A percentile compares a stretch with the other conserved stretches of the same genome.
Evolutionary conservation across 53 echinoderm and acorn worm genomes (phyloP).

Genomic region (Antedon mediterranea): DNA sequence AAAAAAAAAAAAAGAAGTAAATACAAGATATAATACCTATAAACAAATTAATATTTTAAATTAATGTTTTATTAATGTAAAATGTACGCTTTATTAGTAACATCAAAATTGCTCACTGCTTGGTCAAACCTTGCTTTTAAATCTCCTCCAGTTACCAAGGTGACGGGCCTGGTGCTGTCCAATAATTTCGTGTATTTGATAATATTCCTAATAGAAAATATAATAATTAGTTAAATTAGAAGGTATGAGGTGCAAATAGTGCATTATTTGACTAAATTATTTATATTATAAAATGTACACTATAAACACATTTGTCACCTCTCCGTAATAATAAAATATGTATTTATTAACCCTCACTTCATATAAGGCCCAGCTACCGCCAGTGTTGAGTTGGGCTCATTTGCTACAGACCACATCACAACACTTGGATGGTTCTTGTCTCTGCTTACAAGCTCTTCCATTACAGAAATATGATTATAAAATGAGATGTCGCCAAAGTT

Average conservation of each 20-base stretch:
- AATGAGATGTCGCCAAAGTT: slow-evolving; percentile 44
- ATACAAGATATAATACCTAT: too few species aligned
- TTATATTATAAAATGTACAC: too few species aligned
- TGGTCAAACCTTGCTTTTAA: not conserved
- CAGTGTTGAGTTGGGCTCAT: slow-evolving; percentile 50
- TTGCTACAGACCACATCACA: slow-evolving; percentile 98
- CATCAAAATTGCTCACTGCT: not conserved
- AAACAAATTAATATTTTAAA: too few species aligned
- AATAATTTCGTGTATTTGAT: slow-evolving; percentile 44
- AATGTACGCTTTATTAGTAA: too few species aligned
- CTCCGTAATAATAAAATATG: too few species aligned
- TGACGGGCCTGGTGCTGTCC: slow-evolving; percentile 70
- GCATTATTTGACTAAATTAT: too few species aligned
- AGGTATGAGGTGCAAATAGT: too few species aligned
- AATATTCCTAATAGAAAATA: slow-evolving; percentile 44
- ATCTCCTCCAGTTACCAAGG: slow-evolving; percentile 40
- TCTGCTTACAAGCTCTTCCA: slow-evolving; percentile 72
- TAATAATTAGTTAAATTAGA: too few species aligned
- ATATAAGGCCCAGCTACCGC: slow-evolving; percentile 48
- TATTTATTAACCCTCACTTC: slow-evolving; percentile 44
- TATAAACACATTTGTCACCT: too few species aligned
- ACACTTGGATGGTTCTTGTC: slow-evolving; percentile 90
- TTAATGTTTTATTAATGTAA: too few species aligned
- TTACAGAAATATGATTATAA: slow-evolving; percentile 60
- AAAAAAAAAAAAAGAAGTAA: too few species aligned